These are phyloP conservation scores for Corvus moneduloides DNA, from an alignment of 2,113 vertebrate species.

Conservation along the genomic window DNA sequence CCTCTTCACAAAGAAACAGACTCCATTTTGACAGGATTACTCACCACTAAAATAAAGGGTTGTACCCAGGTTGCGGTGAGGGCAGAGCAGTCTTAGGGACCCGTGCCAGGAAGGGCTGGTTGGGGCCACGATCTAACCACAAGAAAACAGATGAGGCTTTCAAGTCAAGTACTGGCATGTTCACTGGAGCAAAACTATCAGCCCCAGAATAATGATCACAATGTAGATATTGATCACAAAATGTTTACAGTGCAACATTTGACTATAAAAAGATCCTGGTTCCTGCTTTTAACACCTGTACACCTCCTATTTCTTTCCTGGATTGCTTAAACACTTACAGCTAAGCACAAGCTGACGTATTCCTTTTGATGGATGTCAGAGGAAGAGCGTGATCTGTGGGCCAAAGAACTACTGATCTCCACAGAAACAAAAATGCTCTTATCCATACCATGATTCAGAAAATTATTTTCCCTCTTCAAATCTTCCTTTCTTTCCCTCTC, in stretches of 20 bases:
- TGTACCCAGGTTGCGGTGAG: constrained; percentile 66
- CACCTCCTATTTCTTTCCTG: constrained; percentile 26
- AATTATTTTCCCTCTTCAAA: background rate
- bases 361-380: background rate
- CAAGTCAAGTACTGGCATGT: constrained; percentile 72
- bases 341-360: background rate
- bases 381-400: background rate
- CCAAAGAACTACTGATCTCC: background rate
- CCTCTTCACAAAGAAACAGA: constrained; percentile 48
- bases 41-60: constrained; percentile 69
- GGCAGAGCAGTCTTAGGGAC: constrained; percentile 44
- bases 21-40: constrained; percentile 62
- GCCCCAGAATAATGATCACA: constrained; percentile 58
- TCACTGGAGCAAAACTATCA: constrained; percentile 66
- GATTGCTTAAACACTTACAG: background rate
- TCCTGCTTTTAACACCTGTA: constrained; percentile 55
- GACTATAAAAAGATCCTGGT: constrained; percentile 49
- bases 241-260: constrained; percentile 59
- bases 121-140: constrained; percentile 57
- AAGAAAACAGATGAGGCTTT: constrained; percentile 69
- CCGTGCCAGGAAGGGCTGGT: constrained; percentile 59
- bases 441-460: background rate
- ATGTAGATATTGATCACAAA: constrained; percentile 71
- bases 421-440: background rate
- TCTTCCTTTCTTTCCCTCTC: background rate